These are phyloP conservation scores for Apis dorsata DNA, from an alignment of 1,140 invertebrate species.

Conservation along the genomic window DNA sequence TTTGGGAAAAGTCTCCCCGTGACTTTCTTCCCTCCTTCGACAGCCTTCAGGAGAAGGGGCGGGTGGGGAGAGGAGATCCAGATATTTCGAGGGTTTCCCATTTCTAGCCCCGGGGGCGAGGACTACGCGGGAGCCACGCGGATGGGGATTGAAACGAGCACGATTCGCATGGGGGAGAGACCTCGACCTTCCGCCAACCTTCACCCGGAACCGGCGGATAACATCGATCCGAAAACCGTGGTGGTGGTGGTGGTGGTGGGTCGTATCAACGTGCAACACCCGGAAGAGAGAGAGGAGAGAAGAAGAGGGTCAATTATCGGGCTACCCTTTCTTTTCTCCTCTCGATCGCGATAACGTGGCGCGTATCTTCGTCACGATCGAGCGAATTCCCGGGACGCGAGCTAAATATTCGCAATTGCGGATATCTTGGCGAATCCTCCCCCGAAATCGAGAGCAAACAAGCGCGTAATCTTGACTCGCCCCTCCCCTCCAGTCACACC, in stretches of 20 bases:
- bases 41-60: no score
- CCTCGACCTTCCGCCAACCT: slow-evolving; percentile 67
- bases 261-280: slow-evolving; percentile 63
- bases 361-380: no score
- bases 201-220: slow-evolving; percentile 66
- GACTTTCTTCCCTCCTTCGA: slow-evolving; percentile 7
- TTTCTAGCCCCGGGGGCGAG: slow-evolving; percentile 65
- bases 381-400: no score
- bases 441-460: background rate
- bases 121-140: slow-evolving; percentile 56
- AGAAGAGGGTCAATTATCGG: slow-evolving; percentile 68
- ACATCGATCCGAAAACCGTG: slow-evolving; percentile 66
- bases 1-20: slow-evolving; percentile 53
- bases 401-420: no score
- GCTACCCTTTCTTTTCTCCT: slow-evolving; percentile 44
- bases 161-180: slow-evolving; percentile 66
- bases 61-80: slow-evolving; percentile 61
- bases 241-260: slow-evolving; percentile 34
- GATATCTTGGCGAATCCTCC: no score
- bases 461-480: slow-evolving; percentile 18
- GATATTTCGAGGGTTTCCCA: slow-evolving; percentile 69
- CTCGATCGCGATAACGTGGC: background rate
- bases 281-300: slow-evolving; percentile 42
- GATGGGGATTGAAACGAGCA: slow-evolving; percentile 67
- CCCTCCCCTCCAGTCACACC: background rate